Percentiles rank a stretch among this genome's conserved stretches.
Evolutionary conservation across 2,113 vertebrate genomes (phyloP).

Genomic region (Alexandromys fortis): DNA sequence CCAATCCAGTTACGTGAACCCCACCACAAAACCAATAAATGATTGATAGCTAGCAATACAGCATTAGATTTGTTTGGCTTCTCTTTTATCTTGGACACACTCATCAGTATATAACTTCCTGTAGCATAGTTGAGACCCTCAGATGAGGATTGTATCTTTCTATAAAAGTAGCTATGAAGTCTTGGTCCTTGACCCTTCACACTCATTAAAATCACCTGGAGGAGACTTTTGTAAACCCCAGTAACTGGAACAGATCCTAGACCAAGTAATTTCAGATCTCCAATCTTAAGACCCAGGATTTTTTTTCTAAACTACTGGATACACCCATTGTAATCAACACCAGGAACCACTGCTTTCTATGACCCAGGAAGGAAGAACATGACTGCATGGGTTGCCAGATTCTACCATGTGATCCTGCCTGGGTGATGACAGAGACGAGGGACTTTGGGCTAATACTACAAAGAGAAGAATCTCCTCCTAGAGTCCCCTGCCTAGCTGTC

Average conservation of each 20-base stretch:
- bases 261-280: slow-evolving; percentile 11
- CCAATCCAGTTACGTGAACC: neutral
- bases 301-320: neutral
- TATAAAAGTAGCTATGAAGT: neutral
- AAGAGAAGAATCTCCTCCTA: neutral
- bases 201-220: neutral
- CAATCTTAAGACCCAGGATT: neutral
- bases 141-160: neutral
- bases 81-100: neutral
- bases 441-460: neutral
- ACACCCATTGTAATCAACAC: neutral
- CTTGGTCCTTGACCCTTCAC: neutral
- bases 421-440: neutral
- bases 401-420: neutral
- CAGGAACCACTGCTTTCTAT: neutral
- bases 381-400: neutral
- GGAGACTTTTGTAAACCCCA: neutral
- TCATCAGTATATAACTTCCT: neutral
- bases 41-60: neutral
- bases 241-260: neutral
- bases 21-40: neutral
- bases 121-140: neutral
- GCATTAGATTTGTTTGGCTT: neutral
- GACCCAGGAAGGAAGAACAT: neutral
- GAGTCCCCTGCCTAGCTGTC: neutral